phyloP scores from a whole-genome alignment of 2,113 vertebrate species.

The human (Homo sapiens) region DNA sequence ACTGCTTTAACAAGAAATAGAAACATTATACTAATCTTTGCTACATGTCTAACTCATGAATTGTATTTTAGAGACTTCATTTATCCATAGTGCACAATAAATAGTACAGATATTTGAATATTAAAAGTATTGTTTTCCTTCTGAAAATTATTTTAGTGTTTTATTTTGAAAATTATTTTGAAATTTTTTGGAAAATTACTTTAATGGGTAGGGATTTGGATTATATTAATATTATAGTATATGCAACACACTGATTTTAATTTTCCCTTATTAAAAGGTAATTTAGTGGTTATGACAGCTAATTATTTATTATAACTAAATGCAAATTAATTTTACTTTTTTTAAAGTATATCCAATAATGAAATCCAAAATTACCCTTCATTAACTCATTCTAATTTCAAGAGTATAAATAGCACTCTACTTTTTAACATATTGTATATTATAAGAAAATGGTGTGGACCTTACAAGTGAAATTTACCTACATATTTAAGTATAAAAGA shows the following conservation, averaged over 20 bases:
- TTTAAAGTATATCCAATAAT: not conserved
- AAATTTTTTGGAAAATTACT: not conserved
- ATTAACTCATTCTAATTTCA: not conserved
- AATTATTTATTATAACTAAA: not conserved
- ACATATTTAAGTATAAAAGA: conserved; percentile 29
- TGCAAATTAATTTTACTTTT: conserved; percentile 33
- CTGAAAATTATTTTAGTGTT: not conserved
- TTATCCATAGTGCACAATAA: not conserved
- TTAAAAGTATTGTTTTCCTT: not conserved
- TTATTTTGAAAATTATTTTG: not conserved
- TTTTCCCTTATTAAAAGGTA: not conserved
- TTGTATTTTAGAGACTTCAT: not conserved
- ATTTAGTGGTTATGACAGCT: not conserved
- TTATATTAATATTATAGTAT: not conserved
- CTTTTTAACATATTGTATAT: not conserved
- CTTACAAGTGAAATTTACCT: conserved; percentile 25
- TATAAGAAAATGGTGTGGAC: not conserved
- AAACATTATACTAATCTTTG: not conserved
- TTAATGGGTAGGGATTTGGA: not conserved
- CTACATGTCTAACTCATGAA: not conserved
- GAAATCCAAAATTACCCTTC: not conserved
- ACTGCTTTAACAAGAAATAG: not conserved
- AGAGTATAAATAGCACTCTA: not conserved
- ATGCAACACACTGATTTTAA: not conserved
- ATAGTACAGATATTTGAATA: not conserved